Conservation (phyloP, 2,888 invertebrate genomes). For the Nephrotoma guestfalica region DNA sequence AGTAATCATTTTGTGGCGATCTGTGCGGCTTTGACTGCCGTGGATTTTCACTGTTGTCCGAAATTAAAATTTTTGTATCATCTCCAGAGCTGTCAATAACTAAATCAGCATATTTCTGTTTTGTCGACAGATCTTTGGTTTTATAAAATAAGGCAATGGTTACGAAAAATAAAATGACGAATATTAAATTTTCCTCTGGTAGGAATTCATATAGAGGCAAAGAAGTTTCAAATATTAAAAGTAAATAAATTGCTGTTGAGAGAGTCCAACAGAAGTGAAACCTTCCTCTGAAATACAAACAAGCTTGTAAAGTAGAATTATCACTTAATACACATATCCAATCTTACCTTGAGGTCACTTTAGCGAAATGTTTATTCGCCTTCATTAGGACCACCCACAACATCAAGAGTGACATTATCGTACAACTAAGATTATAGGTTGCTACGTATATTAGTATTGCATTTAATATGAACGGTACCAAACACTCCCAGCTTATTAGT, state of each 20-base stretch:
- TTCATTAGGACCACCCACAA: slow-evolving; percentile 12
- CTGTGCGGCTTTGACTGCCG: slow-evolving; percentile 32
- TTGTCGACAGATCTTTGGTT: slow-evolving; percentile 11
- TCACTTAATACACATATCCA: neutral
- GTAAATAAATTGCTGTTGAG: slow-evolving; percentile 48
- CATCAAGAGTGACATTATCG: slow-evolving; percentile 9
- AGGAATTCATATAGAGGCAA: slow-evolving; percentile 56
- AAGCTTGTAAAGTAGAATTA: no score
- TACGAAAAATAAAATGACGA: slow-evolving; percentile 36
- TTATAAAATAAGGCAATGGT: slow-evolving; percentile 34
- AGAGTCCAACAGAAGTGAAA: slow-evolving; percentile 65
- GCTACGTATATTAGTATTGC: slow-evolving; percentile 35
- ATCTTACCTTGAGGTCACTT: neutral
- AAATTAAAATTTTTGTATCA: slow-evolving; percentile 21
- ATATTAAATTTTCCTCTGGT: slow-evolving; percentile 44
- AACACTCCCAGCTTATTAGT: slow-evolving; percentile 35
- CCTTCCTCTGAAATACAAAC: slow-evolving; percentile 29
- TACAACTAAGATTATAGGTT: slow-evolving; percentile 29
- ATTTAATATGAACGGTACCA: slow-evolving; percentile 35
- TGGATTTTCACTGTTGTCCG: slow-evolving; percentile 18
- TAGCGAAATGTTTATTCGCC: slow-evolving; percentile 20
- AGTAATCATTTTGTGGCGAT: slow-evolving; percentile 69
- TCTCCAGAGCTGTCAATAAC: slow-evolving; percentile 13
- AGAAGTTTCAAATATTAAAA: slow-evolving; percentile 57
- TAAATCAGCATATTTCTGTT: neutral